Percentiles rank a stretch among this genome's conserved stretches.
Conservation (phyloP, 1,140 invertebrate genomes). For the Artemia franciscana region DNA sequence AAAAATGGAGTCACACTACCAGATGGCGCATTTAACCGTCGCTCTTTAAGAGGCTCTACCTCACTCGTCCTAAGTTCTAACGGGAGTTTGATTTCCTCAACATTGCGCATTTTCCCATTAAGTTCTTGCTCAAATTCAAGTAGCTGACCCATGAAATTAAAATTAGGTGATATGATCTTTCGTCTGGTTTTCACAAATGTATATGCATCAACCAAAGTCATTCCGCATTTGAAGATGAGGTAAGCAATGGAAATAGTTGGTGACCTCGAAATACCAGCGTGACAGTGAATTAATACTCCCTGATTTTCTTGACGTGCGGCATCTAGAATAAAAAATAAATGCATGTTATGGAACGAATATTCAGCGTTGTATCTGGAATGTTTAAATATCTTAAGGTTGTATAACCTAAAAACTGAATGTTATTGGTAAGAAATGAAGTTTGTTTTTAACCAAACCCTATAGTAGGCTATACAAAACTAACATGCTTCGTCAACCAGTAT, state of each 20-base stretch:
- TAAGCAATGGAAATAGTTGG: slow-evolving; percentile 86
- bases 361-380: no score
- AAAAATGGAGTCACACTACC: neutral
- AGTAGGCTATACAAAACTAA: no score
- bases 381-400: no score
- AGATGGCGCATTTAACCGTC: neutral
- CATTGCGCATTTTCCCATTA: neutral
- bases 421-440: no score
- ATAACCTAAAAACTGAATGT: no score
- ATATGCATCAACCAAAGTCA: slow-evolving; percentile 74
- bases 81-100: neutral
- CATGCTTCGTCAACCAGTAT: no score
- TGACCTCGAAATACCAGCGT: slow-evolving; percentile 78
- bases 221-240: slow-evolving; percentile 63
- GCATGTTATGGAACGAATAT: no score
- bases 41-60: neutral
- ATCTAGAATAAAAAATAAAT: slow-evolving; percentile 37
- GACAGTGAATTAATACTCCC: slow-evolving; percentile 76
- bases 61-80: no score
- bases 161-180: slow-evolving; percentile 79
- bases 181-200: slow-evolving; percentile 60
- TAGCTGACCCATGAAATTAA: slow-evolving; percentile 91
- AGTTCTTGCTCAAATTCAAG: slow-evolving; percentile 57
- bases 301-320: slow-evolving; percentile 48
- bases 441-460: no score